These are phyloP conservation scores for Aphaenogaster rudis DNA, from an alignment of 1,140 invertebrate species.

Conservation along the genomic window DNA sequence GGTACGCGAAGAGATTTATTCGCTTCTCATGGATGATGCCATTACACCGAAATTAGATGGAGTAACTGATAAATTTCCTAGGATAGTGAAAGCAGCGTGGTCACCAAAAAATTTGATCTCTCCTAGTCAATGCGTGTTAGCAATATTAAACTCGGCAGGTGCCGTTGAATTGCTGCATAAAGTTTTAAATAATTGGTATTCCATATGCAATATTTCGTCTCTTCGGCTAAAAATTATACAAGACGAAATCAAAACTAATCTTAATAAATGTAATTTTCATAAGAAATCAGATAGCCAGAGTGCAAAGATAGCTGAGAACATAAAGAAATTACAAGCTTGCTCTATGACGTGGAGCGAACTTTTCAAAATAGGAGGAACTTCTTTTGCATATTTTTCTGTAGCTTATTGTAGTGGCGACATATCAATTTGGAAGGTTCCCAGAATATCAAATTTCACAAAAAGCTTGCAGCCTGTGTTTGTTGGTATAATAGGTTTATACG, in stretches of 20 bases:
- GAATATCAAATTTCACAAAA: conserved; percentile 65
- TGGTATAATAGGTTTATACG: conserved; percentile 68
- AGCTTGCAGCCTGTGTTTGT: conserved; percentile 67
- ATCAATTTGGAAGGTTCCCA: conserved; percentile 80
- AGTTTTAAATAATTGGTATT: conserved; percentile 80
- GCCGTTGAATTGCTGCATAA: conserved; percentile 80
- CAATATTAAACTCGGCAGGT: conserved; percentile 80
- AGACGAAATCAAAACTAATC: conserved; percentile 58
- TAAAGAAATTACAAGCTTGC: conserved; percentile 78
- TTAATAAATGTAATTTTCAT: conserved; percentile 45
- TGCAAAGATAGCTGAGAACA: conserved; percentile 56
- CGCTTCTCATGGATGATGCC: conserved; percentile 78
- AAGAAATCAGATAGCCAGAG: conserved; percentile 13
- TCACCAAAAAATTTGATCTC: conserved; percentile 80
- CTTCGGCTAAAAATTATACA: conserved; percentile 72
- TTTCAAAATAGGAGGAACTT: conserved; percentile 40
- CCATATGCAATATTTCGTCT: conserved; percentile 76
- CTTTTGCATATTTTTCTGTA: conserved; percentile 80
- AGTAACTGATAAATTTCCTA: conserved; percentile 63
- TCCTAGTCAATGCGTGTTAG: conserved; percentile 80
- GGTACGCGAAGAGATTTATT: conserved; percentile 78
- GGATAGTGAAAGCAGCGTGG: conserved; percentile 80
- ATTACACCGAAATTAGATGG: conserved; percentile 79
- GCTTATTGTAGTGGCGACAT: conserved; percentile 81
- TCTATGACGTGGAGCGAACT: conserved; percentile 82